Evolutionary conservation across 2,888 invertebrate genomes (phyloP), one percentile per base, ranked within the genome.

Genomic region (Agrotis exclamationis): DNA sequence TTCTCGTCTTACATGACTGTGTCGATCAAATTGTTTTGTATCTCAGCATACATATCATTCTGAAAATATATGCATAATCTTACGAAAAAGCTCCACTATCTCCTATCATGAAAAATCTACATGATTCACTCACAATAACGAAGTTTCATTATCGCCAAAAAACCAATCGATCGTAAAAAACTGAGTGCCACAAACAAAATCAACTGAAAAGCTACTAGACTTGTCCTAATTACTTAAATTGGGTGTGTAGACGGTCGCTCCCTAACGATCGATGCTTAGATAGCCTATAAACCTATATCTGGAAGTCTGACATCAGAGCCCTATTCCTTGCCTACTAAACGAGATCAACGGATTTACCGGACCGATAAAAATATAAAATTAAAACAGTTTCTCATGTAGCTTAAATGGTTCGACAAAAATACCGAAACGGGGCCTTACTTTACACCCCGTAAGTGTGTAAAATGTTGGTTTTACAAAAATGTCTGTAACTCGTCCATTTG

Each of bases 221-320:
- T 74, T 64, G 72, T 56, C 57, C 77, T 65, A 76, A 83, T 83
- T 83, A 83, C 63, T 74, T 79, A 68, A 65, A 53, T 68, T 63
- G 11, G 48, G 39, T 68, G 72, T 57, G 70, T 71, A 56, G 69
- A 69, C 45, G 51, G 67, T 58, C 56, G 45, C 39, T 63, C 57
- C 59, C 65, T 68, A 53, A 44, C 62, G 64, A 73, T 79, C 60
- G 45, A 70, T 48, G 33, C 28, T 45, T 58, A 68, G 71, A 75
- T 75, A 75, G 47, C 66, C 33, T 74, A 59, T 5, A 64, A 62
- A 63, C 47, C 64, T 70, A 67, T 56, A 67, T 58, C 63, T 75
- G 1, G 39, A 14, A 53, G 56, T 60, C 22, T 74, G 53, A 80
- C 50, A 54, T 80, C 57, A 79, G 16, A 48, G 18, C 2, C 33